phyloP scores from a whole-genome alignment of 2,888 invertebrate species.

The Sialis fuliginosa region DNA sequence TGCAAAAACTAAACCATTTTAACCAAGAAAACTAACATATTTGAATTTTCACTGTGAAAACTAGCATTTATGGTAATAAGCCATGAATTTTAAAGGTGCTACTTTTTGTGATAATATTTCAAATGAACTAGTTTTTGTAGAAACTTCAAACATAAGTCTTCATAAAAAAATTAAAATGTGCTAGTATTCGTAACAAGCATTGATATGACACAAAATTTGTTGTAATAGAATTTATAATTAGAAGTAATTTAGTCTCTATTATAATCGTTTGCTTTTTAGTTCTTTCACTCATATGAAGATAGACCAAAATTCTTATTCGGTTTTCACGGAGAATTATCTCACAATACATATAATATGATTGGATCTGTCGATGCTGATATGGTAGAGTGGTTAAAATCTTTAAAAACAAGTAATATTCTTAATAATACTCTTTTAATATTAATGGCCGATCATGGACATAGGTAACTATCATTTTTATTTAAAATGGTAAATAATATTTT shows the following conservation, averaged over 20 bases:
- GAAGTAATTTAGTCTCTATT: not conserved
- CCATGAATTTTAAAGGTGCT: too few species aligned
- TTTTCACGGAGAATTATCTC: conserved; percentile 78
- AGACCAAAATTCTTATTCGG: conserved; percentile 69
- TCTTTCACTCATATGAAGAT: conserved; percentile 40
- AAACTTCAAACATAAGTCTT: too few species aligned
- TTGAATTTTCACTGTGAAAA: too few species aligned
- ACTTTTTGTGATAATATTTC: too few species aligned
- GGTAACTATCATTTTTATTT: conserved; percentile 26
- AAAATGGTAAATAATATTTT: not conserved
- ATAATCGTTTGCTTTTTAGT: conserved; percentile 20
- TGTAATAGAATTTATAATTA: not conserved
- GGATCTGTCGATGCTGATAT: conserved; percentile 62
- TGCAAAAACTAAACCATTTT: too few species aligned
- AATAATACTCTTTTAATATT: conserved; percentile 70
- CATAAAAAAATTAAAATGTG: not conserved
- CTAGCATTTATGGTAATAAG: too few species aligned
- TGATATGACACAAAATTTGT: not conserved
- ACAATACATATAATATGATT: conserved; percentile 67
- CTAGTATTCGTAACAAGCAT: not conserved
- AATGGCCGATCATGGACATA: conserved; percentile 88
- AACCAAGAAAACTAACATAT: too few species aligned
- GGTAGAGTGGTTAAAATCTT: conserved; percentile 38
- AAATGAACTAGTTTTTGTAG: too few species aligned
- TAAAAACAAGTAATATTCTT: conserved; percentile 41